These are phyloP conservation scores for Hirundichthys speculiger DNA, from an alignment of 2,113 vertebrate species.

Conservation along the genomic window DNA sequence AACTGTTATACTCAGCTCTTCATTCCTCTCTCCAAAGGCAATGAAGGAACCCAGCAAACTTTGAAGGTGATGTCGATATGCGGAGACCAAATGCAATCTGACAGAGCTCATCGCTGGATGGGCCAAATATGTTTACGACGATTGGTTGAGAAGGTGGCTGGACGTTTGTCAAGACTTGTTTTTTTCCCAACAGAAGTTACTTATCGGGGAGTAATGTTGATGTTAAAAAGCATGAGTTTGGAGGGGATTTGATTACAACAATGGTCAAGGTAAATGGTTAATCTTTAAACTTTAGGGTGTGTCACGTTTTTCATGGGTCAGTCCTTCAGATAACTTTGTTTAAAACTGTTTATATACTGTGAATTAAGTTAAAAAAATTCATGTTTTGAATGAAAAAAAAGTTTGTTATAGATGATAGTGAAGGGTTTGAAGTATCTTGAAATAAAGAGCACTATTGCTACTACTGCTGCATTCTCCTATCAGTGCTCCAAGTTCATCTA, in stretches of 20 bases:
- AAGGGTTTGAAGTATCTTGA: not conserved
- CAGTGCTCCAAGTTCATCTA: too few species aligned
- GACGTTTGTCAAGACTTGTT: slow-evolving; percentile 4
- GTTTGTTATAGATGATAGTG: not conserved
- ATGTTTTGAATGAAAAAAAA: not conserved
- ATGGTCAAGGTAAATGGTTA: not conserved
- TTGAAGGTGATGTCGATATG: slow-evolving; percentile 16
- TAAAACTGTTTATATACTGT: too few species aligned
- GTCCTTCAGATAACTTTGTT: too few species aligned
- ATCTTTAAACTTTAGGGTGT: not conserved
- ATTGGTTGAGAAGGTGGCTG: slow-evolving; percentile 1
- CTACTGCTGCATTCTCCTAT: too few species aligned
- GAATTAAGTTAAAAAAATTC: not conserved
- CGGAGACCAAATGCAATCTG: not conserved
- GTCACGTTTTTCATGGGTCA: too few species aligned
- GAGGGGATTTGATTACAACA: too few species aligned
- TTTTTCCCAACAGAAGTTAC: too few species aligned
- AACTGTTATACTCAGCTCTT: not conserved
- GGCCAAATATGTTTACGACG: not conserved
- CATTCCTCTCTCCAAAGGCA: slow-evolving; percentile 30
- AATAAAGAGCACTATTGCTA: too few species aligned
- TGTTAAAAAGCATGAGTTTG: too few species aligned
- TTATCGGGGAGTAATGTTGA: too few species aligned
- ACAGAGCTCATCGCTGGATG: not conserved
- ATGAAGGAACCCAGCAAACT: slow-evolving; percentile 30